Percentiles rank a stretch among this genome's conserved stretches.
Conservation (phyloP, 2,888 invertebrate species). For the Eupithecia centaureata region DNA sequence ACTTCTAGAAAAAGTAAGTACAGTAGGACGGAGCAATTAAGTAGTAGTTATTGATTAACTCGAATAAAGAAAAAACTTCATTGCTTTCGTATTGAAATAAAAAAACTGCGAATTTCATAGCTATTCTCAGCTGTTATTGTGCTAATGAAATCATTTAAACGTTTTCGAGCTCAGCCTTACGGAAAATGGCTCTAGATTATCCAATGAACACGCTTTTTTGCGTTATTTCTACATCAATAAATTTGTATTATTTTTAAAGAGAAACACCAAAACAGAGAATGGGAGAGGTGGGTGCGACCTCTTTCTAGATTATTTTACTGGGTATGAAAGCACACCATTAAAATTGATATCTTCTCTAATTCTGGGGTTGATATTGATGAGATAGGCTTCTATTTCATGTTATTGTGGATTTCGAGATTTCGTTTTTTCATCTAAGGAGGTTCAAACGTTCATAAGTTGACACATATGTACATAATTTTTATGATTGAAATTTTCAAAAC, state of each 20-base stretch:
- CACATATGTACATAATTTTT: no score
- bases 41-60: not conserved
- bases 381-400: no score
- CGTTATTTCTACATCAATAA: constrained; percentile 6
- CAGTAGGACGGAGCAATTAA: not conserved
- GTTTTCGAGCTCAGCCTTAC: constrained; percentile 8
- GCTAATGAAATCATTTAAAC: constrained; percentile 17
- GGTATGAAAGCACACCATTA: not conserved
- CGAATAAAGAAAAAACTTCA: not conserved
- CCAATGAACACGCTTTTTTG: constrained; percentile 5
- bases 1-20: not conserved
- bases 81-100: not conserved
- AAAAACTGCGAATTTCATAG: not conserved
- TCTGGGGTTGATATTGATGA: not conserved
- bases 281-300: not conserved
- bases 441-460: no score
- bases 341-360: not conserved
- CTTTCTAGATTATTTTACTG: no score
- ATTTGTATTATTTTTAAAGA: not conserved
- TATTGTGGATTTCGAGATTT: no score
- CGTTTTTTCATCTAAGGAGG: no score
- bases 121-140: constrained; percentile 7
- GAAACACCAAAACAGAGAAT: not conserved
- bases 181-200: constrained; percentile 10
- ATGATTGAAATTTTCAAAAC: no score